Conservation (phyloP, 92 coral and sea anemone species). For the Phenganax subtilis region DNA sequence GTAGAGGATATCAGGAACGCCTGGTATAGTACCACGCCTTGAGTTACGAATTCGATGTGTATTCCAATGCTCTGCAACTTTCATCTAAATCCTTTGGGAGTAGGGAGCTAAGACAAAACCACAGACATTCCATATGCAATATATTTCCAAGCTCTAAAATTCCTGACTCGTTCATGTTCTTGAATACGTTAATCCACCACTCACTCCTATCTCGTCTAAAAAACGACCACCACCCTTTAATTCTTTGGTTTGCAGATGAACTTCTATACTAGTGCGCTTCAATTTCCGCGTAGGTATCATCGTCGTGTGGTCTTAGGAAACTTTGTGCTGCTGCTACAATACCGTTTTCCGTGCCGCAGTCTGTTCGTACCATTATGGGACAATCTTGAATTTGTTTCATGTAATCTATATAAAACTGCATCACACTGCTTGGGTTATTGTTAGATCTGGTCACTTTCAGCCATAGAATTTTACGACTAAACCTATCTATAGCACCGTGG, state of each 20-base stretch:
- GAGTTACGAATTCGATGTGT: background rate
- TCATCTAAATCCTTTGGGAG: background rate
- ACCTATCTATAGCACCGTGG: background rate
- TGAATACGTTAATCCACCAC: background rate
- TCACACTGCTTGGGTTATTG: background rate
- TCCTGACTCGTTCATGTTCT: background rate
- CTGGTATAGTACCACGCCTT: background rate
- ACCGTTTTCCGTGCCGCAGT: conserved; percentile 2
- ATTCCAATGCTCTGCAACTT: background rate
- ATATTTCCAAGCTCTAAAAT: background rate
- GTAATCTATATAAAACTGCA: background rate
- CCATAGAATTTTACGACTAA: background rate
- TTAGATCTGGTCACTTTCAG: conserved; percentile 1
- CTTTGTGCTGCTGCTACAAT: background rate
- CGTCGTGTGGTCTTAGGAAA: background rate
- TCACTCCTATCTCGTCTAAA: background rate
- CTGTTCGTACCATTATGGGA: background rate
- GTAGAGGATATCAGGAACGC: conserved; percentile 1
- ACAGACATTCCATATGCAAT: background rate
- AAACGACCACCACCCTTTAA: conserved; percentile 2
- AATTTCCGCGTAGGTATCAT: background rate
- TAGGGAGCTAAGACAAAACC: background rate
- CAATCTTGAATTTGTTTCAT: background rate
- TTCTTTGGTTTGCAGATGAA: background rate
- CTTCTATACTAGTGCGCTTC: background rate